These are phyloP conservation scores for Melikaiella ostensackeni DNA, from an alignment of 2,888 invertebrate species.

Conservation along the genomic window DNA sequence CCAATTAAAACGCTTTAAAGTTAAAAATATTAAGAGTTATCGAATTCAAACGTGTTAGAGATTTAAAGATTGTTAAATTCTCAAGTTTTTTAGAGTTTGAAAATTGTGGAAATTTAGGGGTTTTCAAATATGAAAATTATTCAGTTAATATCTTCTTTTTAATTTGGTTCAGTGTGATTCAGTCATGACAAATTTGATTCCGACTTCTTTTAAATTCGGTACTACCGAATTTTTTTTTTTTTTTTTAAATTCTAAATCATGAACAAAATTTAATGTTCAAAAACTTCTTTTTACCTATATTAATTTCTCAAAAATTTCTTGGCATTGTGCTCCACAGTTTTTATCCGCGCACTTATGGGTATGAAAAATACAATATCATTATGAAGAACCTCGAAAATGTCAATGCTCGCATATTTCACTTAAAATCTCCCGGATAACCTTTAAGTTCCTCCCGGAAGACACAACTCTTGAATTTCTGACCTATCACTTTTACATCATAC, in stretches of 20 bases:
- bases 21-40: too few species aligned
- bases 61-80: too few species aligned
- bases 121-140: too few species aligned
- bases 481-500: constrained; percentile 1
- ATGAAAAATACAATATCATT: constrained; percentile 9
- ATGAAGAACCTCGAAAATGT: constrained; percentile 50
- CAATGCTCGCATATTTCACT: constrained; percentile 52
- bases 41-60: too few species aligned
- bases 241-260: not conserved
- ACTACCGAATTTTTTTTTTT: too few species aligned
- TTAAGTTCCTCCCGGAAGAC: constrained; percentile 1
- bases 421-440: constrained; percentile 41
- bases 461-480: constrained; percentile 26
- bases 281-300: not conserved
- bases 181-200: not conserved
- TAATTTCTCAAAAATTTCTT: not conserved
- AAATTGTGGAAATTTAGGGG: too few species aligned
- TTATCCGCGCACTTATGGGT: not conserved
- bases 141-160: too few species aligned
- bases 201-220: not conserved
- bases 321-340: constrained; percentile 33
- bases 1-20: too few species aligned
- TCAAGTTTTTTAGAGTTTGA: too few species aligned
- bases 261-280: too few species aligned
- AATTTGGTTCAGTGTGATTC: not conserved